Conservation (phyloP, 2,797 vertebrate species). For the Rousettus madagascariensis region DNA sequence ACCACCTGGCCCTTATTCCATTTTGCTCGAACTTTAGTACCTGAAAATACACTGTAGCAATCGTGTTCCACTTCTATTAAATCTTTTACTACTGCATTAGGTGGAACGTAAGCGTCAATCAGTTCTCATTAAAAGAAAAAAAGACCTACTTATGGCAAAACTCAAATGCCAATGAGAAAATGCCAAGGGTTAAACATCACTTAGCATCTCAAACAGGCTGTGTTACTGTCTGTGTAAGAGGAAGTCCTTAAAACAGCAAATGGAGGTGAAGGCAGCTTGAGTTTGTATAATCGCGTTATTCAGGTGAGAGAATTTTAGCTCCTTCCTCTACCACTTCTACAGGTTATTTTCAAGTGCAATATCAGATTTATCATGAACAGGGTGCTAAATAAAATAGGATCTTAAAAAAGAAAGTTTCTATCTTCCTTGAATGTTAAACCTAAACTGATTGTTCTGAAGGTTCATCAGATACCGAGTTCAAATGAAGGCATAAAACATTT, state of each 20-base stretch:
- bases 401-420: neutral
- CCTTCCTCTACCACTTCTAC: neutral
- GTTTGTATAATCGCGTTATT: neutral
- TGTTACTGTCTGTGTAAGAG: neutral
- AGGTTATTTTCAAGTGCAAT: conserved; percentile 36
- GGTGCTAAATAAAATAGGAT: conserved; percentile 8
- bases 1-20: conserved; percentile 86
- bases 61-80: conserved; percentile 74
- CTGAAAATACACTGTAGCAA: conserved; percentile 78
- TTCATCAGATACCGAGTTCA: neutral
- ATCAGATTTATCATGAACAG: neutral
- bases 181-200: conserved; percentile 62
- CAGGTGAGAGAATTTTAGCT: neutral
- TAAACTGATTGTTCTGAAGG: neutral
- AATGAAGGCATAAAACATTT: neutral
- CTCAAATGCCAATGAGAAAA: conserved; percentile 70
- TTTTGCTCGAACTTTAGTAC: conserved; percentile 82
- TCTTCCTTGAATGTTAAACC: neutral
- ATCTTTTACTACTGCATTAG: conserved; percentile 80
- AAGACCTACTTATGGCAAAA: conserved; percentile 60
- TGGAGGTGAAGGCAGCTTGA: neutral
- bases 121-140: conserved; percentile 66
- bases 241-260: conserved; percentile 55
- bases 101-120: conserved; percentile 68
- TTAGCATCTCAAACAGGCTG: conserved; percentile 33